Evolutionary conservation across 2,113 vertebrate species (phyloP).

Genomic region (Oenanthe oenanthe): DNA sequence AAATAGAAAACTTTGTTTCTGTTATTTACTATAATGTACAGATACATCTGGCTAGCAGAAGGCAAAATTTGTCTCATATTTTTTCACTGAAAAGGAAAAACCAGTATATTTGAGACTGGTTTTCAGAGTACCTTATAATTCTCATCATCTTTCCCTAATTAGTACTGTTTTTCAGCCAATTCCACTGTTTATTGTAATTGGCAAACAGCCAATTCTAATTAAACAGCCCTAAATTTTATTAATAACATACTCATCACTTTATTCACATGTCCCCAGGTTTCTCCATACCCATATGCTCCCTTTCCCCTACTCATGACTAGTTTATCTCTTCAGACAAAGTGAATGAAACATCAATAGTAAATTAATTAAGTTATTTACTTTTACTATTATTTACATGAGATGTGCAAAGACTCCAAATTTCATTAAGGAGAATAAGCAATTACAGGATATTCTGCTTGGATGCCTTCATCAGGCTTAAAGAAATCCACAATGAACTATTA

Average conservation of each 20-base stretch:
- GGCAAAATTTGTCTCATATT: background rate
- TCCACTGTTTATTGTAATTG: background rate
- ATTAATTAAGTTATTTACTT: conserved; percentile 63
- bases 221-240: background rate
- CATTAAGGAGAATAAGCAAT: conserved; percentile 62
- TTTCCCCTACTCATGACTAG: background rate
- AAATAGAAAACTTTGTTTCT: background rate
- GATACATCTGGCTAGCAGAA: background rate
- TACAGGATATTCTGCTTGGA: conserved; percentile 66
- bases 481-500: conserved; percentile 54
- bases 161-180: background rate
- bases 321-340: conserved; percentile 46
- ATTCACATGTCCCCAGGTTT: background rate
- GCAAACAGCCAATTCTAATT: background rate
- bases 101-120: fast-evolving
- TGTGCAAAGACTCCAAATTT: conserved; percentile 45
- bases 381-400: conserved; percentile 51
- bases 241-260: background rate
- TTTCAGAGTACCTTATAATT: background rate
- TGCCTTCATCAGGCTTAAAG: conserved; percentile 59
- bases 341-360: conserved; percentile 42
- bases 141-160: background rate
- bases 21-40: background rate
- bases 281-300: background rate
- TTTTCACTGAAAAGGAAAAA: background rate